Conservation (phyloP, 2,797 vertebrate genomes). For the Karalla daura region DNA sequence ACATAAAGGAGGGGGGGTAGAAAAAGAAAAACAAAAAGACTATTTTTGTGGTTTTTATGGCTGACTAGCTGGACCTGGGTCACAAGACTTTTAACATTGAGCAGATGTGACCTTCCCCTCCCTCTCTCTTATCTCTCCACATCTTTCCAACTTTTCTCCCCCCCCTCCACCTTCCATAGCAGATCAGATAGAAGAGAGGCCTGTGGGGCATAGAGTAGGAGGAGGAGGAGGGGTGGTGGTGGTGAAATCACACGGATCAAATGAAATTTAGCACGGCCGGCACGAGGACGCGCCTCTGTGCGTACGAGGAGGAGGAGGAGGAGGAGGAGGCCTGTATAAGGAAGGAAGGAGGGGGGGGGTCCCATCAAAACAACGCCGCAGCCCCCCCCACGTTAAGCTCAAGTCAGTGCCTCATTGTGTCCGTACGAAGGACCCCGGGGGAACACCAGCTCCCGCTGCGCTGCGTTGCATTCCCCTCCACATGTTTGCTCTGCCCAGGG, state of each 20-base stretch:
- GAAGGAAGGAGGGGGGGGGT: conserved; percentile 29
- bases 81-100: conserved; percentile 26
- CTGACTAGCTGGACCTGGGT: conserved; percentile 21
- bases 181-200: background rate
- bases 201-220: background rate
- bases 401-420: conserved; percentile 70
- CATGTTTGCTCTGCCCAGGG: conserved; percentile 74
- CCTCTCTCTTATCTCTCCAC: conserved; percentile 13
- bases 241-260: conserved; percentile 62
- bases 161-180: no score
- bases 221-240: no score
- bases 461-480: conserved; percentile 70
- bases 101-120: background rate
- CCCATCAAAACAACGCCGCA: conserved; percentile 65
- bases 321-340: conserved; percentile 40
- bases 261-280: conserved; percentile 62
- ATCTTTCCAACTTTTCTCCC: conserved; percentile 13
- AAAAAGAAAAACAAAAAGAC: no score
- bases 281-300: conserved; percentile 23
- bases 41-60: no score
- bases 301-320: conserved; percentile 27
- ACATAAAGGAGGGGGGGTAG: no score
- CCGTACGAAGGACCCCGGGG: conserved; percentile 63
- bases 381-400: conserved; percentile 53
- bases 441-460: conserved; percentile 44